Evolutionary conservation across 1,140 invertebrate genomes (phyloP), one percentile per base, ranked within the genome.

Genomic region (Diachasmimorpha longicaudata): DNA sequence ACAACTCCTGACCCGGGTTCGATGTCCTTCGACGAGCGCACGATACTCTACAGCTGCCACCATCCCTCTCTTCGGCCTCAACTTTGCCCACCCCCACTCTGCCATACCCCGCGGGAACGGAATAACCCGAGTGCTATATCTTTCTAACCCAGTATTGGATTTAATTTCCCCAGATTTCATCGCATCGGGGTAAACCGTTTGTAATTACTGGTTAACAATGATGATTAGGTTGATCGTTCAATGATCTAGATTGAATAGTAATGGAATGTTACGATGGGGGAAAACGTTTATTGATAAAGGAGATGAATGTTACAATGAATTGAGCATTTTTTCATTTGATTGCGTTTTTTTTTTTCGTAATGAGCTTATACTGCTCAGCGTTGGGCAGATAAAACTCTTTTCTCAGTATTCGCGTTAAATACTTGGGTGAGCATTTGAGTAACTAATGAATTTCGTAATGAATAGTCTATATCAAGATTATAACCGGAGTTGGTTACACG

Each of bases 401-500:
- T 23, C 10, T 48, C 46, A 3, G 25, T 19, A 23, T 25, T 21
- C 10, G 11, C 11, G 44, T 71, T 21, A 42, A 70, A 21, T n/a
- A 25, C 16, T 25, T 21, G 31, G 16, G 46, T 52, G 52, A 25
- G 8, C 16, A 36, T 23, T 80, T 79, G 76, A 79, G 75, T 74
- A 63, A 78, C 81, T 81, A 83, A 85, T 85, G 80, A 85, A 83
- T 85, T 85, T 85, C 83, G 80, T 79, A 85, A 85, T 78, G 13
- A 14, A n/a, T 16, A 31, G 31, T 42, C 58, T 23, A 67, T 66
- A 46, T 58, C 52, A 46, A 69, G 52, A 66, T 69, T 68, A 70
- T 63, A 72, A 70, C 66, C 42, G 42, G 52, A 36, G 13, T 44
- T 70, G 70, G 52, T 52, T 10, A 44, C 44, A 46, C 44, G 1